Conservation (phyloP, 2,113 vertebrate genomes). For the Dermatemys mawii region DNA sequence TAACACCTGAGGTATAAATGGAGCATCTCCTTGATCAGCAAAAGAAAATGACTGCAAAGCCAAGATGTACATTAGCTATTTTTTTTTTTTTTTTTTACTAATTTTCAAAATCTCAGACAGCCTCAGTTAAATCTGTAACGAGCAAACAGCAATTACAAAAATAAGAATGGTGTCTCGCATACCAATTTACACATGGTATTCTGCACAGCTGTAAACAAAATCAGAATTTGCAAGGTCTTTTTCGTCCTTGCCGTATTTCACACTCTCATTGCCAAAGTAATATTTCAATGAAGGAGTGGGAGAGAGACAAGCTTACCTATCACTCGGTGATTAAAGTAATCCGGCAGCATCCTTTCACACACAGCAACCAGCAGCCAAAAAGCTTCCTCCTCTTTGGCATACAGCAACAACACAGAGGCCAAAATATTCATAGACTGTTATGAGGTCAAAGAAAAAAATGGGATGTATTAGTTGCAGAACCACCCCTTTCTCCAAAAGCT, state of each 20-base stretch:
- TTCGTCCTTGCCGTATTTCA: accelerated
- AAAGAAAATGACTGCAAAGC: background rate
- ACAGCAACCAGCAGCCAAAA: constrained; percentile 97
- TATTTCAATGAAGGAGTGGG: background rate
- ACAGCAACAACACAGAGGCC: constrained; percentile 93
- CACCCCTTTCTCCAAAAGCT: background rate
- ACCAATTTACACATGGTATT: accelerated
- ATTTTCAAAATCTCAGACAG: background rate
- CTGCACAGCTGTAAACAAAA: background rate
- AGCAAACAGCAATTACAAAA: background rate
- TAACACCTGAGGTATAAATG: background rate
- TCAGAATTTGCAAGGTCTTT: background rate
- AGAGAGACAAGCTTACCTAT: constrained; percentile 80
- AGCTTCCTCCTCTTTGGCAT: constrained; percentile 94
- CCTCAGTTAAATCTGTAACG: background rate
- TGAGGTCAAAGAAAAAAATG: constrained; percentile 24
- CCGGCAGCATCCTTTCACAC: constrained; percentile 96
- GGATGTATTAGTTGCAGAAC: constrained; percentile 8
- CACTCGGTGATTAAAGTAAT: constrained; percentile 96
- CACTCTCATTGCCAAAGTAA: background rate
- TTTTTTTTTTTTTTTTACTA: background rate
- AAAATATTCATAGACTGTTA: constrained; percentile 98
- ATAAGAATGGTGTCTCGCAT: background rate
- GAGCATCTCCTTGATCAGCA: background rate
- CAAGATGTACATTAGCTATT: background rate